A percentile compares a stretch with the other conserved stretches of the same genome.
These are phyloP conservation scores for Odontamblyopus lacepedii DNA, from an alignment of 2,797 vertebrate species.

Conservation along the genomic window DNA sequence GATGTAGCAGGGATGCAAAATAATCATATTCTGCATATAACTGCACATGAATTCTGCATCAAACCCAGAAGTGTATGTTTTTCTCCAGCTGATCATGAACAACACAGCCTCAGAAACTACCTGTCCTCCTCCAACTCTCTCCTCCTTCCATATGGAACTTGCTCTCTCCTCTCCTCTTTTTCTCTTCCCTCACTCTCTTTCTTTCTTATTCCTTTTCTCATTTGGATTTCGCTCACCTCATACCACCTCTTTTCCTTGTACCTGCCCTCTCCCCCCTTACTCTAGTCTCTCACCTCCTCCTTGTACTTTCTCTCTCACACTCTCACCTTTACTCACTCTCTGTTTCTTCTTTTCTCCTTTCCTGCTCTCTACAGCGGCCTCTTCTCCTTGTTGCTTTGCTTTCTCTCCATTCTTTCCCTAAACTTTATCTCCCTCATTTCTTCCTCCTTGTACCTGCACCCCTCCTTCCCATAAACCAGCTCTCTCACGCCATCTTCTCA, in stretches of 20 bases:
- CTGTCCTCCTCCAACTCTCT: slow-evolving; percentile 1
- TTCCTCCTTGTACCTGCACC: no score
- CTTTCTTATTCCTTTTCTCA: no score
- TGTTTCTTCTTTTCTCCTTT: not conserved
- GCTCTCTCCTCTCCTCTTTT: not conserved
- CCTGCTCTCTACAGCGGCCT: no score
- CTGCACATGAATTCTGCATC: not conserved
- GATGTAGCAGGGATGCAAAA: not conserved
- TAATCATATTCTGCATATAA: not conserved
- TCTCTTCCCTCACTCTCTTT: not conserved
- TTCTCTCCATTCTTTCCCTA: no score
- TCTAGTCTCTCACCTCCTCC: not conserved
- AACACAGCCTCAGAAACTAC: slow-evolving; percentile 13
- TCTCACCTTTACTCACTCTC: not conserved
- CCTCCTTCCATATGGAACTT: not conserved
- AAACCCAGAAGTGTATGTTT: not conserved
- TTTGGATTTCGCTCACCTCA: no score
- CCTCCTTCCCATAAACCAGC: no score
- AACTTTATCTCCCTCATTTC: no score
- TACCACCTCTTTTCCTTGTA: no score
- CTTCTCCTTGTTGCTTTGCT: no score
- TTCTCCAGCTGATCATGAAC: not conserved
- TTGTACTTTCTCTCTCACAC: not conserved
- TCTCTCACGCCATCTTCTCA: no score
- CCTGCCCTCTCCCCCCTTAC: no score